These are phyloP conservation scores for Hylaeus volcanicus DNA, from an alignment of 1,140 invertebrate species.

Conservation along the genomic window DNA sequence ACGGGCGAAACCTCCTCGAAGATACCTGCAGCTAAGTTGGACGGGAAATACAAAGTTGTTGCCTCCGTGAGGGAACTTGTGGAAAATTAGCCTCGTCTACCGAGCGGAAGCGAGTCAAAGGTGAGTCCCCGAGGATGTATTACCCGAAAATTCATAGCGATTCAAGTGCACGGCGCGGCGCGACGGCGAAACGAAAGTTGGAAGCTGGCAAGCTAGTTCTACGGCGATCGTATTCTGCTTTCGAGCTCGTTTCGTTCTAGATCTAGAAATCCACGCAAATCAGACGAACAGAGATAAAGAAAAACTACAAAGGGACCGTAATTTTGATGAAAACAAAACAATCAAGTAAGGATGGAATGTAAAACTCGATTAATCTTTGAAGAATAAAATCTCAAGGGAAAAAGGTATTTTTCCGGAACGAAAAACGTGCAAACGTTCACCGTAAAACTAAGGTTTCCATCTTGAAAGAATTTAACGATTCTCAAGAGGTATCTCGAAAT, in stretches of 20 bases:
- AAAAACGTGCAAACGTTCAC: too few relatives aligned
- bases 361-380: too few relatives aligned
- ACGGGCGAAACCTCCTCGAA: background rate
- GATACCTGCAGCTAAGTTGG: background rate
- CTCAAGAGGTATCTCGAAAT: too few relatives aligned
- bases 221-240: background rate
- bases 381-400: too few relatives aligned
- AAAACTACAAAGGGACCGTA: too few relatives aligned
- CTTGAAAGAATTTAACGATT: too few relatives aligned
- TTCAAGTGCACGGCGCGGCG: constrained; percentile 6
- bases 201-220: background rate
- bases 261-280: too few relatives aligned
- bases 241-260: background rate
- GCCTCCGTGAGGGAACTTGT: constrained; percentile 3
- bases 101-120: constrained; percentile 34
- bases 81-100: constrained; percentile 26
- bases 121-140: constrained; percentile 40
- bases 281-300: too few relatives aligned
- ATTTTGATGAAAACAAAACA: too few relatives aligned
- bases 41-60: constrained; percentile 21
- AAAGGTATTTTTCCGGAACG: too few relatives aligned
- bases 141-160: constrained; percentile 39
- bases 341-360: too few relatives aligned
- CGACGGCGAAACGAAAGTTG: constrained; percentile 2
- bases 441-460: too few relatives aligned